Evolutionary conservation across 2,797 vertebrate species (phyloP).

Genomic region (Pseudochirops corinnae): DNA sequence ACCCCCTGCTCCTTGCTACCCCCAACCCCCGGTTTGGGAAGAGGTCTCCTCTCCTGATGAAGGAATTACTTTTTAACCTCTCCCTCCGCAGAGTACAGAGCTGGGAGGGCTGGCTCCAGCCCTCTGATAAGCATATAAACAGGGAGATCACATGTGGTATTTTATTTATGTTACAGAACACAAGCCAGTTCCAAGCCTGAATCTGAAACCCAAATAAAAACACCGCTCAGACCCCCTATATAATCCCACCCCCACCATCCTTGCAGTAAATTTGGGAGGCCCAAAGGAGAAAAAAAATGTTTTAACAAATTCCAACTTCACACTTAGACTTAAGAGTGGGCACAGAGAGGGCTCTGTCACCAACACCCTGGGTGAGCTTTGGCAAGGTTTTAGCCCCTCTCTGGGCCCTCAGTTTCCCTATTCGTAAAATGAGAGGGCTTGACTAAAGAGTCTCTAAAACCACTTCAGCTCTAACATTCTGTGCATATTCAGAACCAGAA

Average conservation of each 20-base stretch:
- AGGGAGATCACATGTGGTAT: constrained; percentile 10
- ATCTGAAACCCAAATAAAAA: constrained; percentile 8
- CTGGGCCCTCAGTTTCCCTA: not conserved
- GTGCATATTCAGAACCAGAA: not conserved
- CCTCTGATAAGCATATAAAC: constrained; percentile 7
- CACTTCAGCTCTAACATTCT: not conserved
- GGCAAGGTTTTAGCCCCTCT: not conserved
- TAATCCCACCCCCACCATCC: not conserved
- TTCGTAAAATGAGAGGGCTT: not conserved
- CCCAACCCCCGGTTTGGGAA: not conserved
- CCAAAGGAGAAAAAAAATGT: not conserved
- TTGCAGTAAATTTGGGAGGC: not conserved
- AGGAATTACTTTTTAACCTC: not conserved
- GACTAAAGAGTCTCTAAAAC: not conserved
- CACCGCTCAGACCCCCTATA: not conserved
- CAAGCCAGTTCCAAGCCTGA: constrained; percentile 7
- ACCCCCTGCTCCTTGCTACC: not conserved
- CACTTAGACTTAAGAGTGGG: not conserved
- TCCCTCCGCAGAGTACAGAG: not conserved
- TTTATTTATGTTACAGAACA: constrained; percentile 1
- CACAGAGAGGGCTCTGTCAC: not conserved
- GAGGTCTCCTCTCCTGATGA: not conserved
- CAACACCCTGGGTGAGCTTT: not conserved
- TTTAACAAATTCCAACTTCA: not conserved
- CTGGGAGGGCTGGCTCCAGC: not conserved